Evolutionary conservation across 2,797 vertebrate genomes (phyloP), one percentile per base, ranked within the genome.

Genomic region (Chromis chromis): DNA sequence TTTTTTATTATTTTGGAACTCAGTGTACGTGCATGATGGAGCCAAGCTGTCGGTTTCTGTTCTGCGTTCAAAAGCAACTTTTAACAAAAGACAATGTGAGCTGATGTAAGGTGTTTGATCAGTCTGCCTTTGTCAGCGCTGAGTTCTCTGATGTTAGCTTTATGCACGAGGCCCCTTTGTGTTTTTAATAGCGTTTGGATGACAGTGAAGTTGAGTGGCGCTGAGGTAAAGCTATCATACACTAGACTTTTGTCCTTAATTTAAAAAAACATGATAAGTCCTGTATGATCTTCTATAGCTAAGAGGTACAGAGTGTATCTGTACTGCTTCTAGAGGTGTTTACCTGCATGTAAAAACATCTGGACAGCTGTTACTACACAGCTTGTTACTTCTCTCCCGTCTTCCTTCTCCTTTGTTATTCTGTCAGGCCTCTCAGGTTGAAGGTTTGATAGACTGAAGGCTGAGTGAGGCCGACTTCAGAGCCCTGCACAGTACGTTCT

Each of bases 381-480:
- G 9, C 46, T 48, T 39, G 28, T 46, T 42, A 16, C 21, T 58
- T 31, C 59, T 27, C 10, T 46, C 3, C 44, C n/a, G n/a, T 49
- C 56, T 42, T 8, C 24, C 56, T 42, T 7, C 24, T 57, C 33
- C 21, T 24, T 6, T 59, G 24, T 70, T 39, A 21, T 25, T 65
- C 42, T 44, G 58, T 40, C 9, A 17, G 24, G 19, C 39, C 9
- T 70, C 19, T 50, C 16, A 46, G 33, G 24, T 31, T 60, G 16
- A 33, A 57, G 49, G 21, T 52, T 31, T 49, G 31, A 69, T 27
- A 11, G 75, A 58, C 22, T 54, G 52, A 58, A 67, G 60, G n/a
- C 1, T 33, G 42, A 78, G 46, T 9, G 31, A 49, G 22, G 24
- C 25, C 40, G 57, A 65, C 24, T 70, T 50, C 24, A 8, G 1